Evolutionary conservation across 2,797 vertebrate species (phyloP).

Genomic region (Sciurus carolinensis): DNA sequence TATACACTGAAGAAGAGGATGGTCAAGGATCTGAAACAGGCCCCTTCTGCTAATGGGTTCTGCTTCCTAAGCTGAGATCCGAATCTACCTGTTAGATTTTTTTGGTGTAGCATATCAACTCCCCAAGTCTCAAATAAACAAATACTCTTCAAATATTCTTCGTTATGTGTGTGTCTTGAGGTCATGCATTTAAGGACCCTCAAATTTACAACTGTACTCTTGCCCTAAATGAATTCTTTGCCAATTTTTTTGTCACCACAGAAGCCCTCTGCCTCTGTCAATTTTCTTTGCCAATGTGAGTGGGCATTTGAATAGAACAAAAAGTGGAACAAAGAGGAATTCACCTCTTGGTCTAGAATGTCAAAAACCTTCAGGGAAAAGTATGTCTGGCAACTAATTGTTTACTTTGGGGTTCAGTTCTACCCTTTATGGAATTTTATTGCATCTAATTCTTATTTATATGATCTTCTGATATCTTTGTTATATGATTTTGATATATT

Average conservation of each 20-base stretch:
- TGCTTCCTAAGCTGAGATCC: background rate
- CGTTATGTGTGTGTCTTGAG: background rate
- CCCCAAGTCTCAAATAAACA: background rate
- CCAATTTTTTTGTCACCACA: background rate
- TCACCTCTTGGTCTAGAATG: background rate
- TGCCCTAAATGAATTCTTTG: background rate
- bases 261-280: background rate
- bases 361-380: background rate
- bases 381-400: background rate
- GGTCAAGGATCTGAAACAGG: background rate
- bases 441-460: background rate
- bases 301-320: background rate
- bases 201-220: background rate
- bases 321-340: background rate
- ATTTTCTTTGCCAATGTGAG: background rate
- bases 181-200: background rate
- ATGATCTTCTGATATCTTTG: background rate
- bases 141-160: background rate
- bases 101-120: background rate
- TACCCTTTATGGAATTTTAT: background rate
- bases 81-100: background rate
- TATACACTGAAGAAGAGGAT: background rate
- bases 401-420: background rate
- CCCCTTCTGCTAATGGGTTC: background rate
- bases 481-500: background rate